phyloP scores from a whole-genome alignment of 2,888 invertebrate genomes.

The Eutolmus rufibarbis region DNA sequence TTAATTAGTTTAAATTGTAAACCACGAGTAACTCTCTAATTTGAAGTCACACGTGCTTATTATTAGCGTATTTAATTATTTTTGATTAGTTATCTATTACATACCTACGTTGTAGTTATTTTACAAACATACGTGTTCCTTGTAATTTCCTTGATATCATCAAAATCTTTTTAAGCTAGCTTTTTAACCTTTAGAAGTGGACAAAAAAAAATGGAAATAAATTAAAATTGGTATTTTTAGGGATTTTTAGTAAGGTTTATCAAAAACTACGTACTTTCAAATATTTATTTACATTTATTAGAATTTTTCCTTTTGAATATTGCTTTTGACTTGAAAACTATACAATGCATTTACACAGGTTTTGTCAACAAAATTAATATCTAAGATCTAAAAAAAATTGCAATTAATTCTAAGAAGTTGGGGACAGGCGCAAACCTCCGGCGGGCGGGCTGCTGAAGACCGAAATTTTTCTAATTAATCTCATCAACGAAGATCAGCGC shows the following conservation, averaged over 20 bases:
- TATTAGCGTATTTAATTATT: no score
- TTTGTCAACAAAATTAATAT: neutral
- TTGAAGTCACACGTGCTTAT: no score
- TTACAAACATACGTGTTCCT: no score
- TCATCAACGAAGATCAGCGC: neutral
- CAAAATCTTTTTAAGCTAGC: neutral
- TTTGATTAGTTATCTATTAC: no score
- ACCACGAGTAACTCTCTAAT: no score
- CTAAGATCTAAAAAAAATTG: neutral
- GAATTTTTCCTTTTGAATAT: conserved; percentile 1
- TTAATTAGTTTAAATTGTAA: no score
- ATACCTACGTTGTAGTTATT: no score
- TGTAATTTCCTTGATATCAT: no score
- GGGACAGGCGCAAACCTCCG: neutral
- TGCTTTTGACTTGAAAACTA: conserved; percentile 29
- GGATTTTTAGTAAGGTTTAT: neutral
- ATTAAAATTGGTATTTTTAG: neutral
- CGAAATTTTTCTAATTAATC: neutral
- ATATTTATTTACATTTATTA: conserved; percentile 27
- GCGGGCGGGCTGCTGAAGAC: neutral
- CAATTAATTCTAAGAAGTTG: neutral
- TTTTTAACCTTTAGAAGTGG: neutral
- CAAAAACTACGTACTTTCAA: neutral
- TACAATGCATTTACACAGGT: conserved; percentile 12
- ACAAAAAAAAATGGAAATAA: no score